Conservation (phyloP, 2,797 vertebrate species). For the Esox lucius region DNA sequence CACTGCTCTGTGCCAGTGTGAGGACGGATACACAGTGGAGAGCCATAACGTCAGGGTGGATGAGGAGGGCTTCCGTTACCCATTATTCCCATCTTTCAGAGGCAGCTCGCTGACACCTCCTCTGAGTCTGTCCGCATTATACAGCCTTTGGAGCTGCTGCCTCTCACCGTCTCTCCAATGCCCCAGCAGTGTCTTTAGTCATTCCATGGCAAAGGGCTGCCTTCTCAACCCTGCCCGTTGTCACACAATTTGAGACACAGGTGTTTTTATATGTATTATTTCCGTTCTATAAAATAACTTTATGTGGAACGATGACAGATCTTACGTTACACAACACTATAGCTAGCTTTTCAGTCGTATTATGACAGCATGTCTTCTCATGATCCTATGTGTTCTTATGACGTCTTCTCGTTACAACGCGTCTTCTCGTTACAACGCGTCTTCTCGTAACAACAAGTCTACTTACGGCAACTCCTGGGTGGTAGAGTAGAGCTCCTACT, state of each 20-base stretch:
- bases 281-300: not conserved
- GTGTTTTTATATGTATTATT: not conserved
- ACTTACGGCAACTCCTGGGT: not conserved
- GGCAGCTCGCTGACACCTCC: slow-evolving; percentile 34
- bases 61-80: slow-evolving; percentile 29
- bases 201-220: slow-evolving; percentile 13
- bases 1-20: slow-evolving; percentile 8
- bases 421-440: no score
- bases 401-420: no score
- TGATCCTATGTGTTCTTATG: not conserved
- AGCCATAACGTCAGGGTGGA: slow-evolving; percentile 33
- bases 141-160: slow-evolving; percentile 14
- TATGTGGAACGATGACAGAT: not conserved
- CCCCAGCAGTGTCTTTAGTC: slow-evolving; percentile 17
- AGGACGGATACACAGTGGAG: slow-evolving; percentile 18
- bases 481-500: not conserved
- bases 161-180: slow-evolving; percentile 16
- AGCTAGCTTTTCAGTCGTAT: no score
- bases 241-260: not conserved
- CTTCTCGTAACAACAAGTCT: no score
- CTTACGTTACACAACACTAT: not conserved
- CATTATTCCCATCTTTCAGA: slow-evolving; percentile 35
- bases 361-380: not conserved
- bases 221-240: slow-evolving; percentile 7
- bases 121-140: slow-evolving; percentile 23